These are phyloP conservation scores for Ellobium chinense DNA, from an alignment of 2,888 invertebrate genomes.

Conservation along the genomic window DNA sequence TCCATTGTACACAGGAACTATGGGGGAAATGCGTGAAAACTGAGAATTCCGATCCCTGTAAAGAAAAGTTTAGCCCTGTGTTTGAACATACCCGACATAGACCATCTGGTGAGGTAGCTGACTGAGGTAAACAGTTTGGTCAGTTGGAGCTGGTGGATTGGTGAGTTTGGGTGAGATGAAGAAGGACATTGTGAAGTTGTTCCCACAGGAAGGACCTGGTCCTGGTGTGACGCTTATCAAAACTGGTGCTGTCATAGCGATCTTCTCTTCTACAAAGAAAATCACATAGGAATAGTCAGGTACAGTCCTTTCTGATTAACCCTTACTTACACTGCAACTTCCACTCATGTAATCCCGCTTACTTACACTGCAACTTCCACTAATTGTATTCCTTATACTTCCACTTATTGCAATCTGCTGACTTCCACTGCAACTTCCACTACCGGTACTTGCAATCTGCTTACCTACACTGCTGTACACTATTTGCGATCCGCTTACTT, in stretches of 20 bases:
- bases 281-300: not conserved
- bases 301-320: not conserved
- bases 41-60: too few relatives aligned
- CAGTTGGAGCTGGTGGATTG: conserved; percentile 60
- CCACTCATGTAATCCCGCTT: too few relatives aligned
- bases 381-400: too few relatives aligned
- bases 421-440: too few relatives aligned
- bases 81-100: conserved; percentile 52
- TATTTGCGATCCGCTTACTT: too few relatives aligned
- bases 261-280: conserved; percentile 57
- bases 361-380: too few relatives aligned
- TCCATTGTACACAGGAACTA: too few relatives aligned
- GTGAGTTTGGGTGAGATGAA: conserved; percentile 55
- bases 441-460: too few relatives aligned
- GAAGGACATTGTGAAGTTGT: conserved; percentile 69
- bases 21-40: too few relatives aligned
- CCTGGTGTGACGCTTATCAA: conserved; percentile 63
- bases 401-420: too few relatives aligned
- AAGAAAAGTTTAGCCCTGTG: too few relatives aligned
- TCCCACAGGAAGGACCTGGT: conserved; percentile 68
- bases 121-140: conserved; percentile 60
- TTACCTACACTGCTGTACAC: too few relatives aligned
- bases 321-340: not conserved
- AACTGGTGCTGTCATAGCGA: conserved; percentile 73
- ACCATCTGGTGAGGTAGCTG: conserved; percentile 56